Evolutionary conservation across 2,888 invertebrate genomes (phyloP).

Genomic region (Molanna angustata): DNA sequence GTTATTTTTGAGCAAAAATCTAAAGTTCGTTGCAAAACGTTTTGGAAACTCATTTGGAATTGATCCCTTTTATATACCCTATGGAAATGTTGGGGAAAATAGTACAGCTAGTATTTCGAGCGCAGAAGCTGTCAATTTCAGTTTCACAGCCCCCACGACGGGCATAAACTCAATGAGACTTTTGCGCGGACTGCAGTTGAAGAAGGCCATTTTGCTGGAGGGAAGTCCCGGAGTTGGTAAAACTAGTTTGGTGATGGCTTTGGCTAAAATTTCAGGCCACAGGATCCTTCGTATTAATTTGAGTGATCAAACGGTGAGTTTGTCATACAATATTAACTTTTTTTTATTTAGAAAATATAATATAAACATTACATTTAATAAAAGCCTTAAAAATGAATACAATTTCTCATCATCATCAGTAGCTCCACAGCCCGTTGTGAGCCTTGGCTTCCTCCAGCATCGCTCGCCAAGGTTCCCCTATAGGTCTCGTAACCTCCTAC

Average conservation of each 20-base stretch:
- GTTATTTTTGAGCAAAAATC: conserved; percentile 43
- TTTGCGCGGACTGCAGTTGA: conserved; percentile 83
- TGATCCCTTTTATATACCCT: conserved; percentile 70
- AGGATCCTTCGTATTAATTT: conserved; percentile 90
- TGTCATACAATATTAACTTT: neutral
- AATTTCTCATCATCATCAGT: no score
- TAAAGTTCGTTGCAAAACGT: conserved; percentile 43
- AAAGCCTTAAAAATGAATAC: no score
- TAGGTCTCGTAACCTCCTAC: no score
- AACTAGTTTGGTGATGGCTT: conserved; percentile 88
- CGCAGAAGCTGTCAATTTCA: conserved; percentile 49
- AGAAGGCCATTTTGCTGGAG: conserved; percentile 91
- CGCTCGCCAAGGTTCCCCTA: no score
- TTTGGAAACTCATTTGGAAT: conserved; percentile 63
- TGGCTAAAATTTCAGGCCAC: conserved; percentile 82
- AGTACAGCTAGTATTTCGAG: neutral
- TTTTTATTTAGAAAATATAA: conserved; percentile 5
- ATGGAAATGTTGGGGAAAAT: conserved; percentile 43
- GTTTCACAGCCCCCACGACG: conserved; percentile 76
- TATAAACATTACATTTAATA: no score
- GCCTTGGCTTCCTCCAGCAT: no score
- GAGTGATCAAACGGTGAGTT: conserved; percentile 92
- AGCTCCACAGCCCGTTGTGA: no score
- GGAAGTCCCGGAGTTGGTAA: conserved; percentile 99
- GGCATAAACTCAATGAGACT: conserved; percentile 79